Conservation (phyloP, 1,140 invertebrate genomes). For the Lepidurus apus region DNA sequence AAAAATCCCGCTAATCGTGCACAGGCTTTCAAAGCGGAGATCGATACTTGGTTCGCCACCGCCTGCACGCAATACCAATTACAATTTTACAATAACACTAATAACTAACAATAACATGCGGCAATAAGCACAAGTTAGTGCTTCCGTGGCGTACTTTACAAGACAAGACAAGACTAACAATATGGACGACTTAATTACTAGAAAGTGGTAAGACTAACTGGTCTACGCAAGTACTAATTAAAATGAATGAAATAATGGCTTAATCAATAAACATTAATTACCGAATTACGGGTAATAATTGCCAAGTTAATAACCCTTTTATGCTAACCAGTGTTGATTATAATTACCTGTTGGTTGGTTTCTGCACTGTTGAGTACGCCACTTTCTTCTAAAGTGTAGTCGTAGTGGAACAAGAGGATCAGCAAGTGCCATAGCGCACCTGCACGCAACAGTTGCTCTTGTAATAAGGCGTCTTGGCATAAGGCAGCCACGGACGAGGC, state of each 20-base stretch:
- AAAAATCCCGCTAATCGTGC: conserved; percentile 70
- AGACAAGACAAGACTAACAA: no score
- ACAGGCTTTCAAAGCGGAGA: conserved; percentile 76
- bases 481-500: conserved; percentile 80
- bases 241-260: no score
- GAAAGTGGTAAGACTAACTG: neutral
- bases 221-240: neutral
- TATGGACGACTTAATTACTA: neutral
- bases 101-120: no score
- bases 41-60: conserved; percentile 84
- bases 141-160: no score
- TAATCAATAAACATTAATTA: no score
- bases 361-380: conserved; percentile 80
- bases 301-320: conserved; percentile 27
- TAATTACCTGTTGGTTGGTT: conserved; percentile 67
- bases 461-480: conserved; percentile 72
- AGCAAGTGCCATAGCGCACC: conserved; percentile 91
- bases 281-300: no score
- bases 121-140: no score
- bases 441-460: conserved; percentile 82
- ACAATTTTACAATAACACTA: conserved; percentile 11
- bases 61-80: conserved; percentile 57
- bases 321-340: no score
- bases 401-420: conserved; percentile 87
- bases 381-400: conserved; percentile 95